Base-by-base conservation (phyloP, 1,140 invertebrate genomes). In the Lysiphlebus fabarum region DNA sequence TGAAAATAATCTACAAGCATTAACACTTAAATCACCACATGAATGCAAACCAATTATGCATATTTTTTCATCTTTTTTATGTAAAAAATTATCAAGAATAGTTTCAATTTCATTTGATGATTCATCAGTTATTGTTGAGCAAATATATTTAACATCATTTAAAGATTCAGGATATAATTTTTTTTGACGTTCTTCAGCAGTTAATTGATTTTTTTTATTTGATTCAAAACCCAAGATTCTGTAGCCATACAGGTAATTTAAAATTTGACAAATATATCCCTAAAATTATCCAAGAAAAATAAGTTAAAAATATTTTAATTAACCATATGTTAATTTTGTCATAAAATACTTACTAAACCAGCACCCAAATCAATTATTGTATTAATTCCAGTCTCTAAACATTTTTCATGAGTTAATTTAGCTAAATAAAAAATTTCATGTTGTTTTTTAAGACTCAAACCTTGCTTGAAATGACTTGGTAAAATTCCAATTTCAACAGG, bases 291-390 rank as follows among this genome's bases (percentile, higher is more conserved):
- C 38, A 7, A 53, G 5, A 10, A 26, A 59, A 55, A 37, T 51
- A 26, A 59, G n/a, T 37, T 55, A 51, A 14, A 14, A 48, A 11
- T 49, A 7, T 6, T 40, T 9, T 40, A 6, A 40, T 40, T 40
- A 6, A 6, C 38, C 9, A 40, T 6, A 40, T 40, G 33, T 34
- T 56, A 51, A 51, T 50, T 44, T 43, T 43, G 45, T 14, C 42
- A 54, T 42, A 62, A 36, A 26, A 60, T 33, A 74, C 72, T 81
- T 80, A 87, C 85, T 78, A 92, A 76, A 38, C 91, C 92, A 43
- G 87, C 84, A n/a, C 91, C 92, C 65, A 93, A 82, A 79, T 93
- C 92, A 6, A 93, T 77, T 45, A 92, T 80, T n/a, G 83, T 76
- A 59, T 79, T 66, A 64, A 85, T 80, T 8, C 76, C 70, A 17